Evolutionary conservation across 2,113 vertebrate genomes (phyloP).

Genomic region (Lamprologus sp.): DNA sequence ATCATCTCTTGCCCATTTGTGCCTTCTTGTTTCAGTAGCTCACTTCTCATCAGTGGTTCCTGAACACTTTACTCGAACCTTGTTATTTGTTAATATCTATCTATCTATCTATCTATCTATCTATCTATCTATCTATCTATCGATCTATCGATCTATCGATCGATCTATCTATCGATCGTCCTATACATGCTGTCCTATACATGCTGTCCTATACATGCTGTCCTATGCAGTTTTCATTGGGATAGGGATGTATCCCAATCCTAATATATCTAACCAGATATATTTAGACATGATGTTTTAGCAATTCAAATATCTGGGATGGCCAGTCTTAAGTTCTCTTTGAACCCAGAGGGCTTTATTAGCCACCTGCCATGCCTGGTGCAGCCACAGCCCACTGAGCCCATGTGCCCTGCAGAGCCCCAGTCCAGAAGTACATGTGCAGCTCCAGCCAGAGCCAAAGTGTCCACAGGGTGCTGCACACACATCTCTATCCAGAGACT

Average conservation of each 20-base stretch:
- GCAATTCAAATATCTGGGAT: background rate
- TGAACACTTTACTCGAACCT: background rate
- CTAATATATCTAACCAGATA: background rate
- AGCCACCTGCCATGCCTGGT: background rate
- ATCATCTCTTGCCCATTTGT: background rate
- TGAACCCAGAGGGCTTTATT: background rate
- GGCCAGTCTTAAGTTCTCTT: background rate
- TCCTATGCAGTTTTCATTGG: background rate
- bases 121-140: too few species aligned
- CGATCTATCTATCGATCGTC: too few species aligned
- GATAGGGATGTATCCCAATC: background rate
- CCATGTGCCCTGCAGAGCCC: background rate
- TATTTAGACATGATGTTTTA: background rate
- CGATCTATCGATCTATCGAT: too few species aligned
- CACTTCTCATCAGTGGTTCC: background rate
- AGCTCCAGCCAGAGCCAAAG: background rate
- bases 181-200: too few species aligned
- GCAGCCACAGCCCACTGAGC: background rate
- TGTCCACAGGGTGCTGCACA: background rate
- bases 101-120: too few species aligned
- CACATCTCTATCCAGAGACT: background rate
- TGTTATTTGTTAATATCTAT: background rate
- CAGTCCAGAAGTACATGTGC: background rate
- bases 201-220: background rate
- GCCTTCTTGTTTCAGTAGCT: background rate